Base-by-base conservation (phyloP, 1,140 invertebrate species). In the Danaus plexippus region DNA sequence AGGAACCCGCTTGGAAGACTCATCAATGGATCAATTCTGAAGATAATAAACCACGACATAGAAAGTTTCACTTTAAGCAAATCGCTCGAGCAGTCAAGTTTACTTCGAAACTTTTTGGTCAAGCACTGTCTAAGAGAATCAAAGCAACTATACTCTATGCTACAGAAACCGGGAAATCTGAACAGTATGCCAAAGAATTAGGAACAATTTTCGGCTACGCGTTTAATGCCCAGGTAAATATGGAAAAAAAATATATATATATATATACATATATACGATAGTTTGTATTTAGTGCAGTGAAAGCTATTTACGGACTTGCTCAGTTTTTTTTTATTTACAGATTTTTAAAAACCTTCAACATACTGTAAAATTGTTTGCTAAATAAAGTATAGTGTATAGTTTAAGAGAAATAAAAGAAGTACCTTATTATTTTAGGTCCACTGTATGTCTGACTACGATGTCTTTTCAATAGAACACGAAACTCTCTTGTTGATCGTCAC, bases 51-150 rank as follows among this genome's bases (percentile, higher is more conserved):
- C 90, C 94, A 10, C 61, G 67, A 11, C 88, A 92, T 73, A 90
- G 95, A 71, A 98, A 97, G 87, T 97, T 97, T 80, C 94, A 97
- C 75, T 98, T 98, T 87, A 97, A 97, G 87, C 97, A 98, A 89
- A 96, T 98, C 67, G 97, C 97, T 71, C 94, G 97, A 77, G 97
- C 97, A 50, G 97, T 98, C 22, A 98, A 98, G 88, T 98, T 99
- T 80, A 98, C 97, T 47, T 97, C 96, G 12, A 98, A 98, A 87
- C 88, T 99, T 54, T 98, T 98, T 87, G 95, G 95, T n/a, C 93
- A 95, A 77, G 96, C 96, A 8, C 88, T 98, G 44, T 96, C 96
- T 1, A 91, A 95, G 69, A 90, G 97, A 63, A 97, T 98, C 61
- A 97, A 97, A 85, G 96, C 96, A 8, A 98, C 96, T 0, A 95